phyloP scores from a whole-genome alignment of 2,113 vertebrate genomes.

The Hyaena hyaena region DNA sequence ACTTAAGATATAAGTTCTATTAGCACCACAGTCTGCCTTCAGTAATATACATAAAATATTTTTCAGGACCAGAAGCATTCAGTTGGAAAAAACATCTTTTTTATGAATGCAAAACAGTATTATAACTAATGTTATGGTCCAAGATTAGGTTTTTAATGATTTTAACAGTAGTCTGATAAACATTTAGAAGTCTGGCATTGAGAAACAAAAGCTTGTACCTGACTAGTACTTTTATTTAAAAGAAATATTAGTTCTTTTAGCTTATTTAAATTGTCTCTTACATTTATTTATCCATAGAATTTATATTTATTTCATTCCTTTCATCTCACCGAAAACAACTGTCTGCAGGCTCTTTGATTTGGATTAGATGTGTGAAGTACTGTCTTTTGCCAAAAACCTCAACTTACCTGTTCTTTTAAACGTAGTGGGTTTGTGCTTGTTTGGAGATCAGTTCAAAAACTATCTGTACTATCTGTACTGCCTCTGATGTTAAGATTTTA shows the following conservation, averaged over 20 bases:
- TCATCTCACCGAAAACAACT: conserved; percentile 77
- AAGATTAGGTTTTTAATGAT: conserved; percentile 70
- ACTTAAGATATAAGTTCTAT: conserved; percentile 51
- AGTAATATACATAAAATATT: conserved; percentile 69
- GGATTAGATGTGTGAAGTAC: conserved; percentile 82
- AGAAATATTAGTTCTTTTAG: conserved; percentile 74
- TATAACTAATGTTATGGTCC: conserved; percentile 69
- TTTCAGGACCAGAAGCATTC: conserved; percentile 71
- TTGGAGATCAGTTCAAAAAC: conserved; percentile 83
- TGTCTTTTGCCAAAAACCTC: conserved; percentile 85
- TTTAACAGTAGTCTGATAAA: conserved; percentile 77
- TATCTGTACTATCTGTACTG: conserved; percentile 84
- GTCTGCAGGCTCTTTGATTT: conserved; percentile 82
- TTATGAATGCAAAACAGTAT: conserved; percentile 73
- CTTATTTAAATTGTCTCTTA: conserved; percentile 78
- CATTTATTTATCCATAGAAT: conserved; percentile 80
- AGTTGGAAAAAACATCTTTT: conserved; percentile 53
- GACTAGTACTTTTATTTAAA: conserved; percentile 77
- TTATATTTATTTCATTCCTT: conserved; percentile 82
- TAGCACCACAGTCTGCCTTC: conserved; percentile 79
- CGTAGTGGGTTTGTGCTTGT: conserved; percentile 83
- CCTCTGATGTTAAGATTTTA: conserved; percentile 85
- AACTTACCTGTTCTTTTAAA: conserved; percentile 80
- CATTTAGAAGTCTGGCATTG: conserved; percentile 78
- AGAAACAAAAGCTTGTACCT: conserved; percentile 84